Evolutionary conservation across 2,797 vertebrate species (phyloP), one percentile per base, ranked within the genome.

Genomic region (Periophthalmus magnuspinnatus): DNA sequence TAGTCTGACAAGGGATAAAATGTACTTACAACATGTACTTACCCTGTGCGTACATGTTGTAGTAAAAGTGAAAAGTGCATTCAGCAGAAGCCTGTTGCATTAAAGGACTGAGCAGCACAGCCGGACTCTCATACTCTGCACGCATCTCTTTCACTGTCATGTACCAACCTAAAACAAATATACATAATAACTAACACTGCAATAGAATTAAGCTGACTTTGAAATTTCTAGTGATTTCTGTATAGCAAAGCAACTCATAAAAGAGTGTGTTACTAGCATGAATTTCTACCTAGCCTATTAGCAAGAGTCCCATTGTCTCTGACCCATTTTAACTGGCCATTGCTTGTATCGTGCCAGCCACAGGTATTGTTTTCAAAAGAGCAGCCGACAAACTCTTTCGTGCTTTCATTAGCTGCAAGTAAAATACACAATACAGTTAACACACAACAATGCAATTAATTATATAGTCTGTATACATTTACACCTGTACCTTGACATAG

Each of bases 31-130:
- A n/a, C n/a, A n/a, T 57, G 50, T 72, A 83, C 89, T 55, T 83
- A 95, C 92, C 91, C 0, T 87, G 78, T 76, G 92, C 91, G 67
- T 81, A 80, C 84, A 92, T 90, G 78, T 91, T 92, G 84, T 93
- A 93, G 79, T 91, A 91, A 80, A 94, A 94, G 65, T 90, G 86
- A 2, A 94, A 74, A 10, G 82, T 86, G 81, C 93, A 94, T 63
- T 75, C 77, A 52, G 81, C 4, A 61, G 91, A 90, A 80, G 92
- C 79, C 68, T 93, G 81, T 67, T 66, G 81, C 90, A 93, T 91
- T 55, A 24, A 45, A 7, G 87, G 86, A 84, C 93, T 92, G 73
- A 89, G 87, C 34, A 94, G 28, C 6, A 75, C 71, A 48, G 93
- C 92, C 48, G 89, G 86, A 67, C 85, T 92, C 41, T 90, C 82